Evolutionary conservation across 2,113 vertebrate species (phyloP).

Genomic region (Dromiciops gliroides): DNA sequence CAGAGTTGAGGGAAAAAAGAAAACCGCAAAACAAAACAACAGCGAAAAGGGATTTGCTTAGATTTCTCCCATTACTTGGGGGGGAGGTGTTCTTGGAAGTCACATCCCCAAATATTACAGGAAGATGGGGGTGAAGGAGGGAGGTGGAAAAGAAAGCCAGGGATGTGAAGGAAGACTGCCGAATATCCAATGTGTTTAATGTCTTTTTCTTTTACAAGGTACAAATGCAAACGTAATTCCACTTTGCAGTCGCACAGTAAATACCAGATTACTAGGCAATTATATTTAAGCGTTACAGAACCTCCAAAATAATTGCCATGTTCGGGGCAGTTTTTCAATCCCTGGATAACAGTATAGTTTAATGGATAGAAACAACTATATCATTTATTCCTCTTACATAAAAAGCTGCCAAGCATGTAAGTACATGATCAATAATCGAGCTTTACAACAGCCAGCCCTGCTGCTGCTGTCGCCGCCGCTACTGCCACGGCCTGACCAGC

Average conservation of each 20-base stretch:
- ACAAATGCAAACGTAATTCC: slow-evolving; percentile 63
- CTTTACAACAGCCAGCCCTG: slow-evolving; percentile 49
- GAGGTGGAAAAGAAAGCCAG: background rate
- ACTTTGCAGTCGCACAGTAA: slow-evolving; percentile 63
- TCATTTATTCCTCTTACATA: slow-evolving; percentile 73
- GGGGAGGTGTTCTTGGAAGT: slow-evolving; percentile 24
- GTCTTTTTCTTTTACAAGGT: slow-evolving; percentile 70
- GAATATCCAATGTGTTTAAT: slow-evolving; percentile 48
- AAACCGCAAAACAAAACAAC: background rate
- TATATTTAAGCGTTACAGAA: slow-evolving; percentile 62
- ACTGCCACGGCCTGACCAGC: background rate
- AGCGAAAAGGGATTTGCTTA: background rate
- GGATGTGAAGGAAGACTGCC: slow-evolving; percentile 41
- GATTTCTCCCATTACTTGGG: background rate
- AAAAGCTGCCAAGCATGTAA: slow-evolving; percentile 66
- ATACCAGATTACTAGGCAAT: slow-evolving; percentile 75
- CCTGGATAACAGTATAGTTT: slow-evolving; percentile 77
- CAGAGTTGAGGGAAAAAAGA: background rate
- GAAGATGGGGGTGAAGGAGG: accelerated
- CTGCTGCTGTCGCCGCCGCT: slow-evolving; percentile 25
- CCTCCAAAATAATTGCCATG: slow-evolving; percentile 74
- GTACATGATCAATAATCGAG: slow-evolving; percentile 66
- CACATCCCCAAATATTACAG: background rate
- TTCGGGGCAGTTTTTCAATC: slow-evolving; percentile 73
- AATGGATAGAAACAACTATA: slow-evolving; percentile 71